These are phyloP conservation scores for Elmis aenea DNA, from an alignment of 2,888 invertebrate genomes.

Conservation along the genomic window DNA sequence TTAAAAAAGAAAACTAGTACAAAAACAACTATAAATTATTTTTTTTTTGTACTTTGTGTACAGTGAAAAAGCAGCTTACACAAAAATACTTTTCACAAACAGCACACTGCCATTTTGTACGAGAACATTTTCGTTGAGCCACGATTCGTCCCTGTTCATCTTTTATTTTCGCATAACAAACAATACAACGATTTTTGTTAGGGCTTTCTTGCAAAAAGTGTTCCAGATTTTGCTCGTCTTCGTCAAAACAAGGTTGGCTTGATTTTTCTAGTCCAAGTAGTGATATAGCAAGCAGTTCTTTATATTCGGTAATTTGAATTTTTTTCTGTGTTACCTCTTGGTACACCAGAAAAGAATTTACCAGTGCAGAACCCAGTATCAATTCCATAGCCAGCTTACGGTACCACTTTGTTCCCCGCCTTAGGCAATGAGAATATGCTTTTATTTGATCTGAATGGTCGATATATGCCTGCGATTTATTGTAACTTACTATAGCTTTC, in stretches of 20 bases:
- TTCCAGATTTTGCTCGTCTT: conserved; percentile 1
- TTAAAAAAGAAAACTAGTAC: no score
- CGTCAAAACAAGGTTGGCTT: neutral
- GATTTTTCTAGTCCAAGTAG: neutral
- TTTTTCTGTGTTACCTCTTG: conserved; percentile 19
- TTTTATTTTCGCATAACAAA: neutral
- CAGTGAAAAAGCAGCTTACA: neutral
- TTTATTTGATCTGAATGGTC: conserved; percentile 31
- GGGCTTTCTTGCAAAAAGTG: neutral
- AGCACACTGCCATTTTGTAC: neutral
- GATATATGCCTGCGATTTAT: conserved; percentile 28
- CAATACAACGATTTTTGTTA: neutral
- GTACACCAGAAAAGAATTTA: conserved; percentile 23
- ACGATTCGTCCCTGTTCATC: neutral
- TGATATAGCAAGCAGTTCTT: conserved; percentile 2
- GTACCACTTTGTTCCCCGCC: conserved; percentile 31
- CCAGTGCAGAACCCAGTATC: conserved; percentile 18
- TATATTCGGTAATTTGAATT: conserved; percentile 9
- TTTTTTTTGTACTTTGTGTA: no score
- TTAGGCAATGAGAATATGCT: conserved; percentile 22
- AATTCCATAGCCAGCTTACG: conserved; percentile 29
- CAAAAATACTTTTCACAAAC: neutral
- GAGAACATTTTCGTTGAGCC: neutral
- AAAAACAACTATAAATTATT: no score
- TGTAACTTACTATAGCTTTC: conserved; percentile 28